A percentile compares a stretch with the other conserved stretches of the same genome.
Conservation (phyloP, 1,140 invertebrate genomes). For the Solenopsis invicta region DNA sequence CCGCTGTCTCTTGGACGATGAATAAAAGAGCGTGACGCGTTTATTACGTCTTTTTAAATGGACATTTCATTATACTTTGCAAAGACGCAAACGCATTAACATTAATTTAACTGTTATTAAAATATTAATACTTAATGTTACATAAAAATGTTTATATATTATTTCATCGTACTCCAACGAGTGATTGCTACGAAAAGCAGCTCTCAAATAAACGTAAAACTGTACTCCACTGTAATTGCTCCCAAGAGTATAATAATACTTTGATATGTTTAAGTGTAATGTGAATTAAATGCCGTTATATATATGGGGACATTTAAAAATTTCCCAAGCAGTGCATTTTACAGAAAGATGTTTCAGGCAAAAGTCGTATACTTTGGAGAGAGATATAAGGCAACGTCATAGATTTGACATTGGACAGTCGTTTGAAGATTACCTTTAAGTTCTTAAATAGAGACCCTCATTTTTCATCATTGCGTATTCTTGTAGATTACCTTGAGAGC, state of each 20-base stretch:
- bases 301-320: no score
- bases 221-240: neutral
- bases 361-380: no score
- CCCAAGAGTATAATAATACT: neutral
- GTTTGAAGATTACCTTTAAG: no score
- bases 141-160: conserved; percentile 17
- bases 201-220: neutral
- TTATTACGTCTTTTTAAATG: conserved; percentile 44
- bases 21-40: conserved; percentile 42
- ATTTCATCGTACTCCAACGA: neutral
- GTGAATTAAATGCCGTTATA: conserved; percentile 5
- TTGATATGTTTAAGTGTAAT: conserved; percentile 24
- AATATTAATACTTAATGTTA: conserved; percentile 16
- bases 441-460: no score
- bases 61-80: conserved; percentile 32
- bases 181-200: neutral
- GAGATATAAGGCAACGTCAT: no score
- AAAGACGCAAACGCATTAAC: conserved; percentile 11
- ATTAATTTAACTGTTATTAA: conserved; percentile 10
- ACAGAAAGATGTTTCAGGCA: no score
- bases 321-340: no score
- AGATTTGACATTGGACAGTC: no score
- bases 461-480: no score
- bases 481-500: no score
- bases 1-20: conserved; percentile 30